phyloP scores from a whole-genome alignment of 2,888 invertebrate species.

The Cephus rjabovi region DNA sequence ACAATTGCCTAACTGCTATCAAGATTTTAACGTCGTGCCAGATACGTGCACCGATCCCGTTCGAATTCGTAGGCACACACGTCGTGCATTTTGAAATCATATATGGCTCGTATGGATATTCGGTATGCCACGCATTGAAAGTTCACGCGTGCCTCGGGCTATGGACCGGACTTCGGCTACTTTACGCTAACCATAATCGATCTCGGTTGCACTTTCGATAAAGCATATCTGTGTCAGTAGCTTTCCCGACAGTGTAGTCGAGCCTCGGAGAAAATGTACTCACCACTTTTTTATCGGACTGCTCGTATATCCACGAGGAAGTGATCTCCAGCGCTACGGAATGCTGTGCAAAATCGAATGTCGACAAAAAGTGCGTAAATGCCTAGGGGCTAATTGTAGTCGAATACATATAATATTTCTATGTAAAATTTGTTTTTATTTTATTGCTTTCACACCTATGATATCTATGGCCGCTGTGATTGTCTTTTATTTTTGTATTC shows the following conservation, averaged over 20 bases:
- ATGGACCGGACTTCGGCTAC: slow-evolving; percentile 5
- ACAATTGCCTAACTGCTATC: background rate
- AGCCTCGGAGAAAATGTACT: slow-evolving; percentile 7
- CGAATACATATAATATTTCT: background rate
- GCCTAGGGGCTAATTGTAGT: background rate
- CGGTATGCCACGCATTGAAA: slow-evolving; percentile 14
- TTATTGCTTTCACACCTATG: background rate
- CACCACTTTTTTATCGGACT: background rate
- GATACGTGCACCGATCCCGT: background rate
- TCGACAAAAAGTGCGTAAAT: background rate
- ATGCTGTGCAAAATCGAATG: background rate
- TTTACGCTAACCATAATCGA: slow-evolving; percentile 12
- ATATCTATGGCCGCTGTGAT: background rate
- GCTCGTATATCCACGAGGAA: slow-evolving; percentile 2
- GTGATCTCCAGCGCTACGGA: background rate
- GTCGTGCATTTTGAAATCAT: slow-evolving; percentile 4
- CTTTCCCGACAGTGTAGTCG: slow-evolving; percentile 1
- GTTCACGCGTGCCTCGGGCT: slow-evolving; percentile 19
- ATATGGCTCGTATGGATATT: background rate
- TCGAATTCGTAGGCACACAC: background rate
- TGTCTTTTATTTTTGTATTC: background rate
- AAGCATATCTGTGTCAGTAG: background rate
- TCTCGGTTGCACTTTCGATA: slow-evolving; percentile 2
- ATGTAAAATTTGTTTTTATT: background rate
- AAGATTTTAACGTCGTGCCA: background rate